Evolutionary conservation across 2,888 invertebrate genomes (phyloP).

Genomic region (Aphodius sticticus): DNA sequence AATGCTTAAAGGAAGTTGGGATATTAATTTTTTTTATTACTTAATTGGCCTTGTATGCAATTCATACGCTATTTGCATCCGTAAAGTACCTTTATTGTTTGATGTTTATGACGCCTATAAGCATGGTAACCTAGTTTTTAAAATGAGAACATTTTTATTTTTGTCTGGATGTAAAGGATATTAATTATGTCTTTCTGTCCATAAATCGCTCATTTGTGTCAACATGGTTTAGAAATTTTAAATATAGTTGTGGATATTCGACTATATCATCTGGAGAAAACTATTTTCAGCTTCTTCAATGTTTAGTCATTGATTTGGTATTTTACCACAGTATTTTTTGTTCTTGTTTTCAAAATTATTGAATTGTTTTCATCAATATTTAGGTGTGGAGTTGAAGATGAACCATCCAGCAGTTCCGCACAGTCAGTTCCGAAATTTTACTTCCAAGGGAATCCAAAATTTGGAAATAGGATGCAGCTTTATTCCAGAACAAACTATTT

Average conservation of each 20-base stretch:
- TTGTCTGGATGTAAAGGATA: neutral
- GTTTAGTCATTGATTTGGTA: too few relatives aligned
- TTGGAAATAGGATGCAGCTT: slow-evolving; percentile 64
- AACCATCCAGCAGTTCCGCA: neutral
- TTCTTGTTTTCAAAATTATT: neutral
- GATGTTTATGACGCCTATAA: too few relatives aligned
- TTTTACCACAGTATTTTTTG: too few relatives aligned
- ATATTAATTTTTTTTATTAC: neutral
- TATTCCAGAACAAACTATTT: slow-evolving; percentile 66
- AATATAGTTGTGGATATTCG: neutral
- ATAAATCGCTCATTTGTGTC: neutral
- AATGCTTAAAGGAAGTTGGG: neutral
- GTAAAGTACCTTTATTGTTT: neutral
- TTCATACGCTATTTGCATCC: neutral
- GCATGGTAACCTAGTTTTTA: neutral
- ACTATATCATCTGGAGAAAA: too few relatives aligned
- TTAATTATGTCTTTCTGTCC: neutral
- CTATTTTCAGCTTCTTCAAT: too few relatives aligned
- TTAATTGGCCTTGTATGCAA: neutral
- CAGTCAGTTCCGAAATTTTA: neutral
- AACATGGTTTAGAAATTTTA: neutral
- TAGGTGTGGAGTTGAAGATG: slow-evolving; percentile 19
- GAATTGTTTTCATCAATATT: neutral
- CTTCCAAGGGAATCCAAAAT: slow-evolving; percentile 58
- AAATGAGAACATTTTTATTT: neutral